Conservation (phyloP, 2,113 vertebrate species). For the Lagenorhynchus albirostris region DNA sequence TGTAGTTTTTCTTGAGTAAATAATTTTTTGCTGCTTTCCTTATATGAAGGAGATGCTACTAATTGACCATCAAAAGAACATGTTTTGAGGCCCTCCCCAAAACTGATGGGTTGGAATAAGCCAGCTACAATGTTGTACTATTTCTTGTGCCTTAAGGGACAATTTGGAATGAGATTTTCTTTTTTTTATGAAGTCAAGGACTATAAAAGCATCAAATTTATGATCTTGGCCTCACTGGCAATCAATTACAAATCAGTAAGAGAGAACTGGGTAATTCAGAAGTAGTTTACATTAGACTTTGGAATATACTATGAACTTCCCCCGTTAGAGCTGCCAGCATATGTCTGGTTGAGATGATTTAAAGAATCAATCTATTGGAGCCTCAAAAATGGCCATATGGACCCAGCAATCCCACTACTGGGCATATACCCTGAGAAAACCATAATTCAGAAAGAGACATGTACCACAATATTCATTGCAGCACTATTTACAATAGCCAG, state of each 20-base stretch:
- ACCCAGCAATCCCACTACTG: background rate
- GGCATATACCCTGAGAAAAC: too few species aligned
- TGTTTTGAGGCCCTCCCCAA: background rate
- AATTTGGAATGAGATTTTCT: background rate
- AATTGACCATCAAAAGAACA: background rate
- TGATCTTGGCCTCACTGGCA: background rate
- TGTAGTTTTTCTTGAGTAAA: background rate
- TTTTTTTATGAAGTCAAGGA: background rate
- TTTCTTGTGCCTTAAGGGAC: background rate
- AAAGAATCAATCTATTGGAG: background rate
- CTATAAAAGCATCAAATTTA: conserved; percentile 2
- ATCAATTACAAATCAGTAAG: background rate
- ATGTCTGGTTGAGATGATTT: background rate
- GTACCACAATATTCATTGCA: too few species aligned
- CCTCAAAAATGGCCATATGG: background rate
- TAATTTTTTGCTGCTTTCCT: background rate
- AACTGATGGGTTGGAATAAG: background rate
- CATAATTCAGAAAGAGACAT: too few species aligned
- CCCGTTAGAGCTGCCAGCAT: background rate
- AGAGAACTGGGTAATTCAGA: background rate
- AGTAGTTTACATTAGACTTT: background rate
- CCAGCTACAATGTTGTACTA: background rate
- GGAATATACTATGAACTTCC: background rate
- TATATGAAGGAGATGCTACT: background rate
- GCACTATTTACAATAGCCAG: too few species aligned